These are phyloP conservation scores for Ophioninae sp. DNA, from an alignment of 2,888 invertebrate species.

Conservation along the genomic window DNA sequence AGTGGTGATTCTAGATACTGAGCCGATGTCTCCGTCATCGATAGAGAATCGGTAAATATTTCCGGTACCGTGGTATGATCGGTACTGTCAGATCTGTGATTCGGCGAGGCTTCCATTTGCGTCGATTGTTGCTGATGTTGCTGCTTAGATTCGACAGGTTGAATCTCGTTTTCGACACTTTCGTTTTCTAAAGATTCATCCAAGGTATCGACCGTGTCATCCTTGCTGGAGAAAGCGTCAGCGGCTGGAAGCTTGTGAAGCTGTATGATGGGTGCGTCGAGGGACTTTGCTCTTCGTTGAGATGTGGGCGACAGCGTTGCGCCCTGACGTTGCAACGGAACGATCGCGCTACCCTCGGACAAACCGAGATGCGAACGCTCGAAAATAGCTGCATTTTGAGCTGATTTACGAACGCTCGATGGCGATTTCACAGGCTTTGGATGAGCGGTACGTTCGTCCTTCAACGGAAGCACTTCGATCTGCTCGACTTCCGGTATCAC, in stretches of 20 bases:
- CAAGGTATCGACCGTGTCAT: slow-evolving; percentile 91
- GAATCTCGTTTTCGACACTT: not conserved
- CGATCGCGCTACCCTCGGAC: slow-evolving; percentile 92
- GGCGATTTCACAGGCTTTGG: slow-evolving; percentile 84
- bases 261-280: slow-evolving; percentile 92
- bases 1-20: slow-evolving; percentile 78
- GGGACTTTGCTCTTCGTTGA: slow-evolving; percentile 90
- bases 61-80: slow-evolving; percentile 76
- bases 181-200: slow-evolving; percentile 82
- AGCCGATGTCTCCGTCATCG: slow-evolving; percentile 77
- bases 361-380: slow-evolving; percentile 90
- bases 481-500: slow-evolving; percentile 77
- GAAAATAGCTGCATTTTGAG: slow-evolving; percentile 90
- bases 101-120: slow-evolving; percentile 73
- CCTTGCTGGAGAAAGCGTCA: slow-evolving; percentile 94
- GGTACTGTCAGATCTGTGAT: slow-evolving; percentile 76
- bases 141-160: not conserved
- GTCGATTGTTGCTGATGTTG: slow-evolving; percentile 55
- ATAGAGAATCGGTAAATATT: slow-evolving; percentile 76
- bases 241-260: slow-evolving; percentile 90
- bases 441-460: slow-evolving; percentile 54
- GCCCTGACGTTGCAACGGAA: slow-evolving; percentile 88
- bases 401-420: slow-evolving; percentile 85
- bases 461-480: slow-evolving; percentile 62
- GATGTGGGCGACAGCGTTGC: slow-evolving; percentile 89